Evolutionary conservation across 2,888 invertebrate species (phyloP).

Genomic region (Harpalus rubripes): DNA sequence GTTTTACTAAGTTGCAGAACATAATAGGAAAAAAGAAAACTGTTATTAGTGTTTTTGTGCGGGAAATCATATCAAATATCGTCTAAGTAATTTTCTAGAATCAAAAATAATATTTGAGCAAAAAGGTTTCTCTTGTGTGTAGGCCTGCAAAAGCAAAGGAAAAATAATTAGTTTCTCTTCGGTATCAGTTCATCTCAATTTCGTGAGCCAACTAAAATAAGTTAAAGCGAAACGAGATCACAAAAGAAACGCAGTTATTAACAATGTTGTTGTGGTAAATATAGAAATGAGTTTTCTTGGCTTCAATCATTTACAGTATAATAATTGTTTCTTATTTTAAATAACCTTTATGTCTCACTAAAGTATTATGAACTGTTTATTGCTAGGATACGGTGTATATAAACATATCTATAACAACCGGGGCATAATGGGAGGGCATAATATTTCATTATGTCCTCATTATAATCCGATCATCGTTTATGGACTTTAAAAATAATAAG

Average conservation of each 20-base stretch:
- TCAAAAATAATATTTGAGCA: conserved; percentile 39
- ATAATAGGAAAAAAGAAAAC: background rate
- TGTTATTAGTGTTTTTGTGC: conserved; percentile 2
- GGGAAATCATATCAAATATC: conserved; percentile 14
- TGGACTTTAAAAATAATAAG: no score
- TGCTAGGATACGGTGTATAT: no score
- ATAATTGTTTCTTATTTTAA: background rate
- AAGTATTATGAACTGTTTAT: no score
- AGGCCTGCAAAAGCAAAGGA: conserved; percentile 36
- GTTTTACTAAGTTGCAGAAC: background rate
- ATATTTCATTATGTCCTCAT: no score
- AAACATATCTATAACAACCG: no score
- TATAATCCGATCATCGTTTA: no score
- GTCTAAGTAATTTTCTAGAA: conserved; percentile 18
- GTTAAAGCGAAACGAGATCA: conserved; percentile 26
- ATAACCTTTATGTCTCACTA: no score
- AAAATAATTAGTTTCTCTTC: conserved; percentile 52
- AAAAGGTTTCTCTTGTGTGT: conserved; percentile 20
- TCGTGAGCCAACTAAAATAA: conserved; percentile 47
- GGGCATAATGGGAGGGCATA: no score
- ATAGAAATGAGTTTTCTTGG: background rate
- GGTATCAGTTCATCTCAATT: conserved; percentile 38
- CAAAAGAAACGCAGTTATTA: conserved; percentile 18
- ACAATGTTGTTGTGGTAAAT: background rate
- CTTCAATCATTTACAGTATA: background rate